Percentiles rank a stretch among this genome's conserved stretches.
phyloP scores from a whole-genome alignment of 2,113 vertebrate species.

The Cairina moschata region DNA sequence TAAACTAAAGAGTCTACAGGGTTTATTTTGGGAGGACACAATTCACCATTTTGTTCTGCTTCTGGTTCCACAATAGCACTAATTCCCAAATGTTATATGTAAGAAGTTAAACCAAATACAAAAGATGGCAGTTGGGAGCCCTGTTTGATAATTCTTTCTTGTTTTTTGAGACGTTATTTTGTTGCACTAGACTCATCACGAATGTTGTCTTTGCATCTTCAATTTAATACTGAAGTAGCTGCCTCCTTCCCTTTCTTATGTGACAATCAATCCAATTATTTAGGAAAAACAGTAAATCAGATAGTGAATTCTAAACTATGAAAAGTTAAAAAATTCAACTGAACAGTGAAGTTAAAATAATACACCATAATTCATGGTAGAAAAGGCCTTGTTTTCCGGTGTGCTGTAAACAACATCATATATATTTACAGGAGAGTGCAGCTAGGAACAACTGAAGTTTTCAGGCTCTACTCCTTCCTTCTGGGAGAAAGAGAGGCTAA shows the following conservation, averaged over 20 bases:
- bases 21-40: not conserved
- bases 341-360: not conserved
- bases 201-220: not conserved
- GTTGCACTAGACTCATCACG: not conserved
- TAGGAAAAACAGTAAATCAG: not conserved
- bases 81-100: not conserved
- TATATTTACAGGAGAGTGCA: not conserved
- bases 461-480: not conserved
- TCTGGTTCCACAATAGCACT: not conserved
- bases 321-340: not conserved
- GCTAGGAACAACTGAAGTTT: not conserved
- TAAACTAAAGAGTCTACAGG: not conserved
- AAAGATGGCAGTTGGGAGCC: not conserved
- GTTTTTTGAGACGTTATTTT: not conserved
- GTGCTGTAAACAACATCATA: not conserved
- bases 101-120: not conserved
- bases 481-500: not conserved
- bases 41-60: not conserved
- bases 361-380: not conserved
- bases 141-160: not conserved
- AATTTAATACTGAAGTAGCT: not conserved
- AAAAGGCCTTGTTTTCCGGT: not conserved
- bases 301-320: not conserved
- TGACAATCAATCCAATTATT: not conserved
- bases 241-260: not conserved